These are phyloP conservation scores for Scolopax mira DNA, from an alignment of 2,113 vertebrate species.

Conservation along the genomic window DNA sequence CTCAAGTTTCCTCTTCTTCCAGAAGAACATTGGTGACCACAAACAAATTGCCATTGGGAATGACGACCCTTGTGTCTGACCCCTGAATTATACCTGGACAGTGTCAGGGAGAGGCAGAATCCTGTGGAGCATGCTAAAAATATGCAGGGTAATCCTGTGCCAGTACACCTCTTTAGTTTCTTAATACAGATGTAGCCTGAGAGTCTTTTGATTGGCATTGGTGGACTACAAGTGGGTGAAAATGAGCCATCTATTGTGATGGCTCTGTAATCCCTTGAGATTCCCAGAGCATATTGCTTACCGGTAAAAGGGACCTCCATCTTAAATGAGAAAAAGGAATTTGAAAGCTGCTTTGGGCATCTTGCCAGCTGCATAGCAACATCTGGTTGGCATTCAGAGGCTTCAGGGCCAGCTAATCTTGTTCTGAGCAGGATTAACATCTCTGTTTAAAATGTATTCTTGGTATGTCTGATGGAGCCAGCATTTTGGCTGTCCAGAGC, in stretches of 20 bases:
- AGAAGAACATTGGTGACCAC: background rate
- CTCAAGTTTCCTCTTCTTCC: background rate
- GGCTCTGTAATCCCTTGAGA: constrained; percentile 5
- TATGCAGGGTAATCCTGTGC: background rate
- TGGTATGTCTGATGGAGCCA: background rate
- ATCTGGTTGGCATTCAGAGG: constrained; percentile 60
- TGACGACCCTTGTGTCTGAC: background rate
- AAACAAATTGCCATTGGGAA: background rate
- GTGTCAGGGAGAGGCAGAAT: background rate
- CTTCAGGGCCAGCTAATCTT: constrained; percentile 62
- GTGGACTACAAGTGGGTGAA: background rate
- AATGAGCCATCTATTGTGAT: constrained; percentile 45
- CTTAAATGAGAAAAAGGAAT: constrained; percentile 44
- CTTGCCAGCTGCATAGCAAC: constrained; percentile 49
- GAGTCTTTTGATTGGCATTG: background rate
- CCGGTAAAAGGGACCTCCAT: background rate
- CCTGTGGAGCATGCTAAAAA: background rate
- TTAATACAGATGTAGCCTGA: background rate
- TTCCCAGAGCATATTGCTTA: constrained; percentile 10
- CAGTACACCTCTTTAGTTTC: background rate
- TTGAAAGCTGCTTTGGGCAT: constrained; percentile 49
- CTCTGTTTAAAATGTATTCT: constrained; percentile 3
- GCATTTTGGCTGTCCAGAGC: background rate
- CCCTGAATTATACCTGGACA: background rate
- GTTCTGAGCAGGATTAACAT: constrained; percentile 47